A percentile compares a stretch with the other conserved stretches of the same genome.
phyloP scores from a whole-genome alignment of 1,140 invertebrate species.

The Drosophila parabipectinata region DNA sequence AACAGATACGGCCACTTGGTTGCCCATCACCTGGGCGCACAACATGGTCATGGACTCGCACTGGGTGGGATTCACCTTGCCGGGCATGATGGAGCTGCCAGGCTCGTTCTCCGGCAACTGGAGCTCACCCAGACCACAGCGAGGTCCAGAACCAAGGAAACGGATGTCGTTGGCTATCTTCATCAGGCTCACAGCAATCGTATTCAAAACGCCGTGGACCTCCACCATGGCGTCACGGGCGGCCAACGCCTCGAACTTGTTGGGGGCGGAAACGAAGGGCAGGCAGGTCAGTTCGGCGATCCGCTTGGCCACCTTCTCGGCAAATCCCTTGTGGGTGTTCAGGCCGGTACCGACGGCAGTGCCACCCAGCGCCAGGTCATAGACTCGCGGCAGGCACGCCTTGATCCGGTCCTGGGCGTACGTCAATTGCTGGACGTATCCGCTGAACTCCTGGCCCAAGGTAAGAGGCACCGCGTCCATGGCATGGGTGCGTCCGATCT shows the following conservation, averaged over 20 bases:
- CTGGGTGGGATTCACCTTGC: slow-evolving; percentile 99
- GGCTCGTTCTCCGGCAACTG: slow-evolving; percentile 99
- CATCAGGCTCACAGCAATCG: slow-evolving; percentile 97
- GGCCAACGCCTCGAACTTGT: slow-evolving; percentile 99
- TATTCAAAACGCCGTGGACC: slow-evolving; percentile 97
- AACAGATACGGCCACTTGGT: slow-evolving; percentile 96
- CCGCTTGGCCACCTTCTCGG: slow-evolving; percentile 94
- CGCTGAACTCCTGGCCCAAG: slow-evolving; percentile 99
- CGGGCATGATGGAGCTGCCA: slow-evolving; percentile 99
- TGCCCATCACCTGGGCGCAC: slow-evolving; percentile 99
- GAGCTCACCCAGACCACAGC: slow-evolving; percentile 98
- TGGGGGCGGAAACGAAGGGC: slow-evolving; percentile 96
- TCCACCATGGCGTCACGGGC: slow-evolving; percentile 97
- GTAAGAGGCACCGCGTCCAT: slow-evolving; percentile 99
- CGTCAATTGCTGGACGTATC: slow-evolving; percentile 93
- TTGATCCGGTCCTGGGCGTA: slow-evolving; percentile 94
- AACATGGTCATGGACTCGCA: slow-evolving; percentile 99
- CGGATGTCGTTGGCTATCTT: slow-evolving; percentile 99
- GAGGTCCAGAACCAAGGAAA: slow-evolving; percentile 97
- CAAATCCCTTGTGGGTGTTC: slow-evolving; percentile 93
- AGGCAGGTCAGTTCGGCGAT: slow-evolving; percentile 92
- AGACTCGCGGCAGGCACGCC: slow-evolving; percentile 92
- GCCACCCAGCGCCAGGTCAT: slow-evolving; percentile 96
- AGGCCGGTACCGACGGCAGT: slow-evolving; percentile 99
- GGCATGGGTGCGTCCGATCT: slow-evolving; percentile 94